These are phyloP conservation scores for Mystacides longicornis DNA, from an alignment of 2,888 invertebrate genomes.

Conservation along the genomic window DNA sequence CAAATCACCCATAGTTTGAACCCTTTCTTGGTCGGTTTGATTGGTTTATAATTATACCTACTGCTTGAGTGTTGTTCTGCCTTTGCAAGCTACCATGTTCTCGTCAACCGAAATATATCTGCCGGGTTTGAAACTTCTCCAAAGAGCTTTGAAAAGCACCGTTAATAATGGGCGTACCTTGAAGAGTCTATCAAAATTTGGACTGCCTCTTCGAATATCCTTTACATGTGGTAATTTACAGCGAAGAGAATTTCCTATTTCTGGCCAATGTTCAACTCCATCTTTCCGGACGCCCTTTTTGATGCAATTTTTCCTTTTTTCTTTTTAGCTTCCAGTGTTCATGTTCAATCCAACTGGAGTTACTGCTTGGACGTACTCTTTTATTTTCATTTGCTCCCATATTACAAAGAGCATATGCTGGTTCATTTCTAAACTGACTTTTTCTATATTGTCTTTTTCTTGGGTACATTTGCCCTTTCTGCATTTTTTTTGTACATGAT, in stretches of 20 bases:
- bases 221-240: conserved; percentile 33
- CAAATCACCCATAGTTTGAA: conserved; percentile 27
- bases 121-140: conserved; percentile 15
- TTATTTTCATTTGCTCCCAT: conserved; percentile 30
- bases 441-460: conserved; percentile 27
- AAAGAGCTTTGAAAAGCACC: conserved; percentile 4
- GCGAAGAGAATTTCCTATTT: conserved; percentile 32
- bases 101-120: conserved; percentile 25
- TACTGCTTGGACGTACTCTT: conserved; percentile 31
- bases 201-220: conserved; percentile 29
- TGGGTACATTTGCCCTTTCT: conserved; percentile 30
- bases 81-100: conserved; percentile 27
- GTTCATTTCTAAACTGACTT: conserved; percentile 30
- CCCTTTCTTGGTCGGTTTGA: conserved; percentile 26
- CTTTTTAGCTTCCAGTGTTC: conserved; percentile 27
- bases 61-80: conserved; percentile 25
- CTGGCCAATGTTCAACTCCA: conserved; percentile 34
- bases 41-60: conserved; percentile 27
- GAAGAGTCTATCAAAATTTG: conserved; percentile 23
- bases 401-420: conserved; percentile 33
- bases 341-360: conserved; percentile 27
- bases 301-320: conserved; percentile 32
- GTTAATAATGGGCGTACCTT: conserved; percentile 26
- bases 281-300: conserved; percentile 33
- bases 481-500: conserved; percentile 27